Percentiles rank a stretch among this genome's conserved stretches.
Evolutionary conservation across 2,888 invertebrate species (phyloP).

Genomic region (Sicus ferrugineus): DNA sequence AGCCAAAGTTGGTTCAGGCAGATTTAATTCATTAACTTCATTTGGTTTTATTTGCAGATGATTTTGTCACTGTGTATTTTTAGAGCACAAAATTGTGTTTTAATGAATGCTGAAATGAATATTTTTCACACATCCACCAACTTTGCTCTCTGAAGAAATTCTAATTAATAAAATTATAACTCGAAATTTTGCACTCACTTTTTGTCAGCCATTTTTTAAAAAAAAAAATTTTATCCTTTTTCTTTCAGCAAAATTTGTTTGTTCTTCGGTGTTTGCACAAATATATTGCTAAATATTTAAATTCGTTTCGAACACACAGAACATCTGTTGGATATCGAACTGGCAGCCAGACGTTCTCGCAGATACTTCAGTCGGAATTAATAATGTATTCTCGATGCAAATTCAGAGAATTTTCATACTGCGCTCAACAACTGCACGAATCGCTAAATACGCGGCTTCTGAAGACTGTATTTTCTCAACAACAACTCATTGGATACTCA

Average conservation of each 20-base stretch:
- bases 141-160: neutral
- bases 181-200: slow-evolving; percentile 7
- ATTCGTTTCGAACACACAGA: too few species aligned
- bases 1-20: too few species aligned
- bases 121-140: slow-evolving; percentile 1
- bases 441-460: slow-evolving; percentile 17
- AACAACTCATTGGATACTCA: slow-evolving; percentile 8
- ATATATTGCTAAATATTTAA: too few species aligned
- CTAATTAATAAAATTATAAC: neutral
- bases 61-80: neutral
- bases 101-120: neutral
- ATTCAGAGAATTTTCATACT: neutral
- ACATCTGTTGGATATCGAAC: too few species aligned
- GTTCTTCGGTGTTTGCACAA: too few species aligned
- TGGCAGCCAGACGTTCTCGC: neutral
- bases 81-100: neutral
- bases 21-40: too few species aligned
- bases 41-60: neutral
- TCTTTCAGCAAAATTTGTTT: too few species aligned
- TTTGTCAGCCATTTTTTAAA: slow-evolving; percentile 10
- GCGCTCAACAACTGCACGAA: slow-evolving; percentile 12
- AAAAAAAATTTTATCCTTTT: neutral
- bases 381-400: too few species aligned
- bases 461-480: slow-evolving; percentile 14
- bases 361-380: neutral